Evolutionary conservation across 2,113 vertebrate species (phyloP).

Genomic region (Butorides virescens): DNA sequence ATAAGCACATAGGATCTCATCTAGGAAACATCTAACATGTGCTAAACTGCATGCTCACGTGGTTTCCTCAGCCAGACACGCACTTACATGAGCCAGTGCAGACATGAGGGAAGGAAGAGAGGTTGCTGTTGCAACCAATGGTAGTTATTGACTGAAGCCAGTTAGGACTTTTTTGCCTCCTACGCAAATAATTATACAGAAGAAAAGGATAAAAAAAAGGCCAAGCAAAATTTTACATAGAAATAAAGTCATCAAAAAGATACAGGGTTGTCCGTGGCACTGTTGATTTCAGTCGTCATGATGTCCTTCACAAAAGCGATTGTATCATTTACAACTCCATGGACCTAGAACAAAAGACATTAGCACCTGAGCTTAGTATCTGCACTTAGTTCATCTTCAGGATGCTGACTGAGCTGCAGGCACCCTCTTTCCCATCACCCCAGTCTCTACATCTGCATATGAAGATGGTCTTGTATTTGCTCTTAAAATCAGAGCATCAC

Average conservation of each 20-base stretch:
- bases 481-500: background rate
- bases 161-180: background rate
- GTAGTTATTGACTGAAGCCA: background rate
- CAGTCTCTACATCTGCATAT: background rate
- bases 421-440: background rate
- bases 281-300: conserved; percentile 95
- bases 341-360: conserved; percentile 80
- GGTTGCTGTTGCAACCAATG: background rate
- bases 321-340: conserved; percentile 93
- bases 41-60: fast-evolving
- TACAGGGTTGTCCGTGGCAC: conserved; percentile 98
- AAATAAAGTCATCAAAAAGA: conserved; percentile 71
- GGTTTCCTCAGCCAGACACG: background rate
- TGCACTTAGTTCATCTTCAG: background rate
- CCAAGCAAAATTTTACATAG: background rate
- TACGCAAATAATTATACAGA: background rate
- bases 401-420: background rate
- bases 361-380: background rate
- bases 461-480: background rate
- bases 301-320: conserved; percentile 93
- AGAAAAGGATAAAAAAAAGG: background rate
- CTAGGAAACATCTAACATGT: background rate
- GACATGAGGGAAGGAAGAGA: background rate
- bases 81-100: background rate
- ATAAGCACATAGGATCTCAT: background rate